Percentiles rank a stretch among this genome's conserved stretches.
These are phyloP conservation scores for Atta cephalotes DNA, from an alignment of 1,140 invertebrate species.

Conservation along the genomic window DNA sequence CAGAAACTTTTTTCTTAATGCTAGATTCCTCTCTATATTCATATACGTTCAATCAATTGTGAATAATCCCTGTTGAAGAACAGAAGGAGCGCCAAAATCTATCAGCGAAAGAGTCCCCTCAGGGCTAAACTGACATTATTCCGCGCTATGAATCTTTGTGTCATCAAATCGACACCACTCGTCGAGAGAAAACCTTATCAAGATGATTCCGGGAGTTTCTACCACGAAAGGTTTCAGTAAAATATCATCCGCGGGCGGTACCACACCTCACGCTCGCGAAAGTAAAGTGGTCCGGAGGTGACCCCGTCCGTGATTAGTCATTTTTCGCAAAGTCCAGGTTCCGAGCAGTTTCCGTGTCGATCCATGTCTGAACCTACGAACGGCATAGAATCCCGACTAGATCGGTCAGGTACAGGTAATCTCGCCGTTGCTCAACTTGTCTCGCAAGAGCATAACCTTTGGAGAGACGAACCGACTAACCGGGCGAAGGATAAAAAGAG, in stretches of 20 bases:
- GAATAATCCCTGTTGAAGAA: not conserved
- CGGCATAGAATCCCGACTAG: not conserved
- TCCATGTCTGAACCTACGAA: not conserved
- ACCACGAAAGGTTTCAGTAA: constrained; percentile 30
- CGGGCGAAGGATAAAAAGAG: constrained; percentile 65
- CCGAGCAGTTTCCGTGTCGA: not conserved
- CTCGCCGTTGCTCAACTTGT: constrained; percentile 67
- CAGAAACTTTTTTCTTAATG: constrained; percentile 8
- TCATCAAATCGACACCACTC: constrained; percentile 16
- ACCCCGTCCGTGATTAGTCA: not conserved
- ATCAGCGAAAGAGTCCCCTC: not conserved
- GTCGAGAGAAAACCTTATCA: constrained; percentile 17
- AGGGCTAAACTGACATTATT: constrained; percentile 32
- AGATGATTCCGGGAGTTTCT: not conserved
- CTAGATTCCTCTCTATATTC: constrained; percentile 31
- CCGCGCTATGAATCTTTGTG: not conserved
- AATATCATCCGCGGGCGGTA: constrained; percentile 8
- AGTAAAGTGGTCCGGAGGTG: not conserved
- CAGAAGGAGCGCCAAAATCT: not conserved
- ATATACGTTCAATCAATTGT: not conserved
- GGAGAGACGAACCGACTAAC: constrained; percentile 57
- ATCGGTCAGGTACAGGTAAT: not conserved
- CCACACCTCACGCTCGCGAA: not conserved
- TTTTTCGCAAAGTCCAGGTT: not conserved
- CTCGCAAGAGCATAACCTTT: constrained; percentile 73